Conservation (phyloP, 1,140 invertebrate species). For the Trichonephila clavipes region DNA sequence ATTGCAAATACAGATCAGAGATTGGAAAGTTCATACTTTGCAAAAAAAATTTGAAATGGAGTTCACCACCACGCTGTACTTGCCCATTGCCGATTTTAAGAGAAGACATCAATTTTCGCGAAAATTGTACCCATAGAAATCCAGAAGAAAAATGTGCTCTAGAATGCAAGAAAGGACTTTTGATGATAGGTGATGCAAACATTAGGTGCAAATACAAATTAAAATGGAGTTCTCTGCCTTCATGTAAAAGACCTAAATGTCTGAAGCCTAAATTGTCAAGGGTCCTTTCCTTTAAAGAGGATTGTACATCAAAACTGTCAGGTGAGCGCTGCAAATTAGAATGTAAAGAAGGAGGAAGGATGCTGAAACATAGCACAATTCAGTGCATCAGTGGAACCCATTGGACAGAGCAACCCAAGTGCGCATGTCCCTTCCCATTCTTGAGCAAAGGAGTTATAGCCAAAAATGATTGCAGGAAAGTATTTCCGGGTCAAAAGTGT, state of each 20-base stretch:
- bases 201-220: not conserved
- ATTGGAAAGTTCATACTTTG: not conserved
- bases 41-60: not conserved
- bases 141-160: not conserved
- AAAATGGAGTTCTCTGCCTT: not conserved
- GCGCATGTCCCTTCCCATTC: not conserved
- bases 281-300: not conserved
- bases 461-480: not conserved
- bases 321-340: not conserved
- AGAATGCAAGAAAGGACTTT: not conserved
- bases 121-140: not conserved
- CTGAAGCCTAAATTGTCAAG: not conserved
- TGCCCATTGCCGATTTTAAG: not conserved
- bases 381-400: not conserved
- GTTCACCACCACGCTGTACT: not conserved
- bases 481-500: not conserved
- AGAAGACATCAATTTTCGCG: not conserved
- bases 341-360: conserved; percentile 1
- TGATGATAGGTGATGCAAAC: not conserved
- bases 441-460: not conserved
- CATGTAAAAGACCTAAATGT: not conserved
- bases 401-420: not conserved
- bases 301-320: not conserved
- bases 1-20: not conserved
- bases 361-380: not conserved